Percentiles rank a stretch among this genome's conserved stretches.
phyloP scores from a whole-genome alignment of 2,797 vertebrate genomes.

The Chaetophractus vellerosus region DNA sequence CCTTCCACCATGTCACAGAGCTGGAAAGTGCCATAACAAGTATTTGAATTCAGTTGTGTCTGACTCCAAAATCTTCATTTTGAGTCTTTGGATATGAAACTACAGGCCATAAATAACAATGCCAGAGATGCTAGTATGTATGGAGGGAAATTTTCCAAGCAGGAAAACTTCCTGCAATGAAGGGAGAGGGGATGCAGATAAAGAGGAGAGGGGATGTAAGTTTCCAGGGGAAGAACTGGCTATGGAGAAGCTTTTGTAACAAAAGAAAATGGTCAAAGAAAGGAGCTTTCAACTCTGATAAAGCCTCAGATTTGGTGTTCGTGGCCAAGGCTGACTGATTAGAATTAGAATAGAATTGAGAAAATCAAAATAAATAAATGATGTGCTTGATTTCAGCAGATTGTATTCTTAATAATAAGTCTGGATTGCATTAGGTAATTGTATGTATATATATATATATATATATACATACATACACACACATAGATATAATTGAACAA shows the following conservation, averaged over 20 bases:
- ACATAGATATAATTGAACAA: not conserved
- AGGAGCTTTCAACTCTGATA: not conserved
- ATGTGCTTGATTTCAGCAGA: not conserved
- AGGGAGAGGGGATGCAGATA: not conserved
- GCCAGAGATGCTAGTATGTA: not conserved
- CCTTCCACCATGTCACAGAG: too few species aligned
- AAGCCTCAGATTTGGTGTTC: not conserved
- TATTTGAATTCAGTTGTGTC: too few species aligned
- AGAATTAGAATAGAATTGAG: not conserved
- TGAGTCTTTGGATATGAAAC: too few species aligned
- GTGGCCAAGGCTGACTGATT: not conserved
- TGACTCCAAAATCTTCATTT: too few species aligned
- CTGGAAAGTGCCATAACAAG: too few species aligned
- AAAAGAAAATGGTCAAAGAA: not conserved
- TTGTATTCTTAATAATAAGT: not conserved
- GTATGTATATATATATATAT: too few species aligned
- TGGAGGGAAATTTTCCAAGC: too few species aligned
- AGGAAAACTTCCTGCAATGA: not conserved
- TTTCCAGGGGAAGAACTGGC: not conserved
- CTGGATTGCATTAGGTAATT: too few species aligned
- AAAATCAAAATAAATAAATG: not conserved
- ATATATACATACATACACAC: too few species aligned
- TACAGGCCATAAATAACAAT: not conserved
- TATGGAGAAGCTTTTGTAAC: not conserved
- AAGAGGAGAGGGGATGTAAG: not conserved